Conservation (phyloP, 92 coral and sea anemone genomes). For the Zoanthus sociatus region DNA sequence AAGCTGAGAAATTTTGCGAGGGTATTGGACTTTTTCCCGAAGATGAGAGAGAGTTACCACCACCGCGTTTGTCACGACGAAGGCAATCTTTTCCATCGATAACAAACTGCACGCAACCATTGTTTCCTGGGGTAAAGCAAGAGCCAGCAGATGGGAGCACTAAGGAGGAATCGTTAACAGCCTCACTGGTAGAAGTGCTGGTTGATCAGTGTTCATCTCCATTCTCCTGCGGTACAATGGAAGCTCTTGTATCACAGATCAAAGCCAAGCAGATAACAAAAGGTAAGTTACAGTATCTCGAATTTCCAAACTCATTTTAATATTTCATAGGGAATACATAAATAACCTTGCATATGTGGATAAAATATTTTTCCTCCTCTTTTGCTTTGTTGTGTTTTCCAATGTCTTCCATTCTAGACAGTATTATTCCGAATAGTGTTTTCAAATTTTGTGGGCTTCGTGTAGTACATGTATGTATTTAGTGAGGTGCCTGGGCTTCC, state of each 20-base stretch:
- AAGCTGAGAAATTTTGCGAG: conserved; percentile 74
- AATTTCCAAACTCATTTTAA: too few relatives aligned
- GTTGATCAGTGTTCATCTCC: conserved; percentile 98
- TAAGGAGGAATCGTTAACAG: conserved; percentile 47
- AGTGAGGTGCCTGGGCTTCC: too few relatives aligned
- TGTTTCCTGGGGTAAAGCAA: conserved; percentile 25
- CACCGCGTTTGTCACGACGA: conserved; percentile 21
- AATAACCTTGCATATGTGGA: too few relatives aligned
- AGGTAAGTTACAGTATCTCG: background rate
- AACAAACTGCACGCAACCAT: conserved; percentile 41
- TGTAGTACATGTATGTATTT: too few relatives aligned
- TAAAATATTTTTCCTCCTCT: too few relatives aligned
- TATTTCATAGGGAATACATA: too few relatives aligned
- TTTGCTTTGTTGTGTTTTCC: too few relatives aligned
- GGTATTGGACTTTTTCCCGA: conserved; percentile 90
- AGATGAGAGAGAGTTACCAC: conserved; percentile 60
- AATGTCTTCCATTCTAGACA: too few relatives aligned
- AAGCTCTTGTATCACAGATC: conserved; percentile 67
- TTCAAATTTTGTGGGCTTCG: too few relatives aligned
- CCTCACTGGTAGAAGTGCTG: conserved; percentile 79
- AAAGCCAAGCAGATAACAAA: conserved; percentile 51
- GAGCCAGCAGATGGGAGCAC: conserved; percentile 26
- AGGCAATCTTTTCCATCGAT: conserved; percentile 41
- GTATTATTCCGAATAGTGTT: too few relatives aligned
- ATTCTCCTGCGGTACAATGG: conserved; percentile 81